These are phyloP conservation scores for Choristoneura rosaceana DNA, from an alignment of 2,888 invertebrate genomes.

Conservation along the genomic window DNA sequence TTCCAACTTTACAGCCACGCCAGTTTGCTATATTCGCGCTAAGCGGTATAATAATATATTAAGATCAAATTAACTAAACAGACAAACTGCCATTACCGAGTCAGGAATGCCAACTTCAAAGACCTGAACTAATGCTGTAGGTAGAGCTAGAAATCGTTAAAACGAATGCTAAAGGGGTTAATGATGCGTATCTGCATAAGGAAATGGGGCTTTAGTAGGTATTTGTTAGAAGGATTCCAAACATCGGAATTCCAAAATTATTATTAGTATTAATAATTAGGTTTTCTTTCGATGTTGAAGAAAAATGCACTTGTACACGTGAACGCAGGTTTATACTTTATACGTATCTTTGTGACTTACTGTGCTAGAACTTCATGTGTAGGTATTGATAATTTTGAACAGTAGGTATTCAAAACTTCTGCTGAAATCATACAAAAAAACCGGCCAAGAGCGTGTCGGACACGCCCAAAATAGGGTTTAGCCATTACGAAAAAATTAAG, in stretches of 20 bases:
- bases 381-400: too few species aligned
- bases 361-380: too few species aligned
- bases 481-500: too few species aligned
- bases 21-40: slow-evolving; percentile 1
- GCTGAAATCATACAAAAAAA: too few species aligned
- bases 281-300: neutral
- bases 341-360: too few species aligned
- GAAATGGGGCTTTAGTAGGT: slow-evolving; percentile 1
- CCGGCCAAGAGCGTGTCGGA: too few species aligned
- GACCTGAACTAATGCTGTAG: slow-evolving; percentile 27
- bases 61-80: slow-evolving; percentile 15
- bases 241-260: neutral
- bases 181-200: slow-evolving; percentile 7
- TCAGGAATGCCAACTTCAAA: slow-evolving; percentile 19
- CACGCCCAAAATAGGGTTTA: too few species aligned
- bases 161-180: slow-evolving; percentile 31
- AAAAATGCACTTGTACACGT: neutral
- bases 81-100: neutral
- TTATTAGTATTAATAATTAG: neutral
- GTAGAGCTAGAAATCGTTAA: slow-evolving; percentile 40
- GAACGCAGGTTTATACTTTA: too few species aligned
- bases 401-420: too few species aligned
- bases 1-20: neutral
- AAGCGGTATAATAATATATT: slow-evolving; percentile 3
- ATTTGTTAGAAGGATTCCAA: neutral